Percentiles rank a stretch among this genome's conserved stretches.
phyloP scores from a whole-genome alignment of 2,113 vertebrate genomes.

The Corythaixoides concolor region DNA sequence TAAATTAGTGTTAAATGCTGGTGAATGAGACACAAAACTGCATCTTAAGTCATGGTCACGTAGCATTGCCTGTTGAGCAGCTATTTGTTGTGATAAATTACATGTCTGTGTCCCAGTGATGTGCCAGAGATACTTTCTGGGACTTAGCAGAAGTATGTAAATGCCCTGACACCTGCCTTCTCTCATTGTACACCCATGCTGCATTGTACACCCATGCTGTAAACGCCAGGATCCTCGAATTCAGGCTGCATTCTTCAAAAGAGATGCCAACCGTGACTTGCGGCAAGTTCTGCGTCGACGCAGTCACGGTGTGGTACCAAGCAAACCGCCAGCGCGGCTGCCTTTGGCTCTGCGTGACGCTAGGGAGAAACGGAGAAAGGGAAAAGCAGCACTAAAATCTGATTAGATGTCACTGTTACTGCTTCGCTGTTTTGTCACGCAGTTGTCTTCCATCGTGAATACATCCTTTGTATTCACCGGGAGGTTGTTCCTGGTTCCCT shows the following conservation, averaged over 20 bases:
- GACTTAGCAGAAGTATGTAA: not conserved
- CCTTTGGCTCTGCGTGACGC: not conserved
- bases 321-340: accelerated
- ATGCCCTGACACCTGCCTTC: not conserved
- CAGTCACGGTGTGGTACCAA: not conserved
- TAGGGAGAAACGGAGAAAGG: not conserved
- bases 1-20: not conserved
- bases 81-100: not conserved
- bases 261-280: not conserved
- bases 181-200: accelerated
- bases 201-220: too few species aligned
- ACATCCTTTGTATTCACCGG: not conserved
- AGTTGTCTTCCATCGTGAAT: not conserved
- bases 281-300: accelerated
- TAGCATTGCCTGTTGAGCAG: not conserved
- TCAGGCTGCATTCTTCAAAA: not conserved
- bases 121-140: not conserved
- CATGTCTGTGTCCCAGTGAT: not conserved
- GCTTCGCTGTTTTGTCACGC: not conserved
- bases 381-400: not conserved
- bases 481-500: not conserved
- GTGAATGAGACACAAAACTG: not conserved
- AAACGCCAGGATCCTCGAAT: not conserved
- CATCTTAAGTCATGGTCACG: not conserved
- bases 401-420: not conserved